Conservation (phyloP, 2,797 vertebrate species). For the Muscicapa striata region DNA sequence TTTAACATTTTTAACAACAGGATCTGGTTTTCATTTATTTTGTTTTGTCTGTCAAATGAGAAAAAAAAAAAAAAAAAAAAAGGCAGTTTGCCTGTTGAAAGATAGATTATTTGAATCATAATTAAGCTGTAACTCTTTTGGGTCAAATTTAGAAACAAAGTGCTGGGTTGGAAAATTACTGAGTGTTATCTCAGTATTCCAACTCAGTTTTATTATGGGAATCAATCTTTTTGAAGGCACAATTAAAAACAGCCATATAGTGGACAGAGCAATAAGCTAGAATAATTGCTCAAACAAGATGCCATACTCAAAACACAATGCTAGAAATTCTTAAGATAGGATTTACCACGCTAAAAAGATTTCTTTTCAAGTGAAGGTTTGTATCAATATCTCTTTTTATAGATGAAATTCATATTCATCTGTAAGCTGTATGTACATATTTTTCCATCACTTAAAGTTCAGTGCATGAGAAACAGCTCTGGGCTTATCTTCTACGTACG, state of each 20-base stretch:
- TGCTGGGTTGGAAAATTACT: neutral
- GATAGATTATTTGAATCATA: neutral
- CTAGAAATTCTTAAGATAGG: neutral
- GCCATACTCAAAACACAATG: neutral
- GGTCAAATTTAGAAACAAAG: constrained; percentile 22
- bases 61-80: neutral
- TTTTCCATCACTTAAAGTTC: neutral
- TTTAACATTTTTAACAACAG: neutral
- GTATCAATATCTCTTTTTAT: neutral
- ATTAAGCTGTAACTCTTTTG: neutral
- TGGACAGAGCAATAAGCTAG: neutral
- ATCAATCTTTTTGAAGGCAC: constrained; percentile 37
- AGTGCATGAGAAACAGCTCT: neutral
- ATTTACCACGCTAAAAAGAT: neutral
- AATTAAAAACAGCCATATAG: constrained; percentile 9
- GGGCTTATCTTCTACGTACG: accelerated
- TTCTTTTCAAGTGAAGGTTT: neutral
- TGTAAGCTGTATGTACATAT: neutral
- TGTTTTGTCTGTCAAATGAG: neutral
- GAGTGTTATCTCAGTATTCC: neutral
- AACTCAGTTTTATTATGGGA: constrained; percentile 22
- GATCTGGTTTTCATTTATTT: neutral
- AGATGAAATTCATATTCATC: neutral
- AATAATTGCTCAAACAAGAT: neutral
- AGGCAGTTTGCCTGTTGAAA: neutral